Conservation (phyloP, 2,888 invertebrate genomes). For the Tipula vernalis region DNA sequence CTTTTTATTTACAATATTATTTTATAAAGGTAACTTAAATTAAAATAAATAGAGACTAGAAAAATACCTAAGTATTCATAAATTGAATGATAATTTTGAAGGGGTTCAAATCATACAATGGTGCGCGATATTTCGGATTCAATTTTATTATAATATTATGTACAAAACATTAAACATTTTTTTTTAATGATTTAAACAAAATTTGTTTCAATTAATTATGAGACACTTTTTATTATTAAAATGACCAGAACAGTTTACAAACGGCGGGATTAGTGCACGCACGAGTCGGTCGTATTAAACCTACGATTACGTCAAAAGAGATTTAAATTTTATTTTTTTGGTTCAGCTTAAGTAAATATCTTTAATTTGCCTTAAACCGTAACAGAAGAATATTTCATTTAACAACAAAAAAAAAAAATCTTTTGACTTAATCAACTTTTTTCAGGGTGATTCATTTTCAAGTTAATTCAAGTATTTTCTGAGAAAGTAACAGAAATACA, state of each 20-base stretch:
- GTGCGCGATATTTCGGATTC: not conserved
- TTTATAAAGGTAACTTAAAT: not conserved
- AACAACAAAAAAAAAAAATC: too few relatives aligned
- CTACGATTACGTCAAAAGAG: too few relatives aligned
- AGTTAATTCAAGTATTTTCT: too few relatives aligned
- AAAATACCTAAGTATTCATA: not conserved
- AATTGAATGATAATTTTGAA: not conserved
- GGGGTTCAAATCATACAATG: not conserved
- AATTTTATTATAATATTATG: not conserved
- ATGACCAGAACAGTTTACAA: not conserved
- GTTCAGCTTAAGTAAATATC: too few relatives aligned
- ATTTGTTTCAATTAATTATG: not conserved
- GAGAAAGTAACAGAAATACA: too few relatives aligned
- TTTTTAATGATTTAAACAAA: not conserved
- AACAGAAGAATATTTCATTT: too few relatives aligned
- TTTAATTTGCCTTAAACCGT: too few relatives aligned
- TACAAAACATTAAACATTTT: not conserved
- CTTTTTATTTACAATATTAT: not conserved
- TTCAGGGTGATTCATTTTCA: too few relatives aligned
- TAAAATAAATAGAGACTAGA: not conserved
- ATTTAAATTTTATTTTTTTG: too few relatives aligned
- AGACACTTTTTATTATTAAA: not conserved
- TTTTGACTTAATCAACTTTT: too few relatives aligned
- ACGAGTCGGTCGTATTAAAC: too few relatives aligned
- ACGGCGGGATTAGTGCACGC: too few relatives aligned